Base-by-base conservation (phyloP, 1,140 invertebrate species). In the Sycophaga agraensis region DNA sequence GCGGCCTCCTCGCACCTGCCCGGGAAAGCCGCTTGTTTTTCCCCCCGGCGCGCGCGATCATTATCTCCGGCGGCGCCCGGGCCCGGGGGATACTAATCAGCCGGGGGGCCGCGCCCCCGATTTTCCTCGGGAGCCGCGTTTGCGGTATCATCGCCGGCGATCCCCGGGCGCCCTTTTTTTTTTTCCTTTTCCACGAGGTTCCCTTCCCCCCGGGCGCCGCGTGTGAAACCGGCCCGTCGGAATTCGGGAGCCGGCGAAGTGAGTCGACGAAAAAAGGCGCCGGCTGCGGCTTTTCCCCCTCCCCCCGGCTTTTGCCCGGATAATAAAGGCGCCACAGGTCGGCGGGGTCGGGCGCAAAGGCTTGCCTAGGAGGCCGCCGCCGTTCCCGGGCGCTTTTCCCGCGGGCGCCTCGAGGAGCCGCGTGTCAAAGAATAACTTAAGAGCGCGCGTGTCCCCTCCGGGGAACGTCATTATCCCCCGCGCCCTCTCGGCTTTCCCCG, bases 21-120 rank as follows among this genome's bases (percentile, higher is more conserved):
- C 34, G 34, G 21, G n/a, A n/a, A n/a, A n/a, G n/a, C n/a, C n/a
- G n/a, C n/a, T n/a, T 14, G 4, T 35, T 51, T 35, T 19, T 55
- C 45, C 31, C 17, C 24, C 11, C 26, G 12, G 7, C 35, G 14
- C 53, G 26, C 2, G 49, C n/a, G 57, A 63, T 66, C 63, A 69
- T 69, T 66, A 57, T 57, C 34, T 43, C 37, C 62, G 42, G 19
- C 59, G 64, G 43, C 37, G n/a, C 26, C 26, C 62, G 51, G 50
- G 56, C 61, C 59, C 58, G 64, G 50, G 57, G 64, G 61, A 66
- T 63, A 66, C 66, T 69, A 67, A 69, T 69, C 64, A 67, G 64
- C 40, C 11, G 56, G 17, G 35, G 56, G 24, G 39, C 19, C 35
- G n/a, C n/a, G n/a, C n/a, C n/a, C n/a, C n/a, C n/a, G n/a, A n/a